Percentiles rank a stretch among this genome's conserved stretches.
phyloP scores from a whole-genome alignment of 2,113 vertebrate species.

The Leptocoma aspasia region DNA sequence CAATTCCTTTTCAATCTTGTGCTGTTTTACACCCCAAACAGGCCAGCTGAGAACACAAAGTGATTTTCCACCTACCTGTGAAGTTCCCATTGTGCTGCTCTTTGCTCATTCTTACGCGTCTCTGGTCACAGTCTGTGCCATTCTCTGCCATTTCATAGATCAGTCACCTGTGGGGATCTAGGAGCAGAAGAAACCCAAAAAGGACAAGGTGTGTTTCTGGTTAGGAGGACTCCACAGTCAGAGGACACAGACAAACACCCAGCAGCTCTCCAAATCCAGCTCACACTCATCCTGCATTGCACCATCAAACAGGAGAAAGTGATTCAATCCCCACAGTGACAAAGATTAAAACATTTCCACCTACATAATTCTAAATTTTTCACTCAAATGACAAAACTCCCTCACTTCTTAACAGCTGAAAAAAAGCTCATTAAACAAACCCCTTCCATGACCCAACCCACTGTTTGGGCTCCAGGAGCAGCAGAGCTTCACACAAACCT shows the following conservation, averaged over 20 bases:
- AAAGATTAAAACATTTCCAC: slow-evolving; percentile 37
- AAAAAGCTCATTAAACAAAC: background rate
- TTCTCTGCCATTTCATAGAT: slow-evolving; percentile 93
- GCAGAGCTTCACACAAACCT: background rate
- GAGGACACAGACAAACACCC: background rate
- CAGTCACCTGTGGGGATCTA: slow-evolving; percentile 63
- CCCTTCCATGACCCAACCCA: background rate
- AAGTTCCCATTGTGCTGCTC: slow-evolving; percentile 90
- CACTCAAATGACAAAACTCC: background rate
- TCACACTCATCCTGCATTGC: background rate
- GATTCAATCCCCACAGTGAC: background rate
- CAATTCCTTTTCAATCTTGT: background rate
- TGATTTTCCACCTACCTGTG: slow-evolving; percentile 75
- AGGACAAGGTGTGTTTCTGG: background rate
- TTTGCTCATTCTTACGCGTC: slow-evolving; percentile 81
- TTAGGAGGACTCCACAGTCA: background rate
- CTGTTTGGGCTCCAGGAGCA: slow-evolving; percentile 12
- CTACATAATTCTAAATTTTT: background rate
- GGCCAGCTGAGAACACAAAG: background rate
- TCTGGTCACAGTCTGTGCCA: slow-evolving; percentile 90
- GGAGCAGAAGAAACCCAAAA: background rate
- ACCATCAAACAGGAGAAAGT: background rate
- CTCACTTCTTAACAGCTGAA: background rate
- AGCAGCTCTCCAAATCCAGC: background rate
- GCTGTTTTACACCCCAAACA: background rate